These are phyloP conservation scores for Prionchulus punctatus DNA, from an alignment of 2,888 invertebrate species.

Conservation along the genomic window DNA sequence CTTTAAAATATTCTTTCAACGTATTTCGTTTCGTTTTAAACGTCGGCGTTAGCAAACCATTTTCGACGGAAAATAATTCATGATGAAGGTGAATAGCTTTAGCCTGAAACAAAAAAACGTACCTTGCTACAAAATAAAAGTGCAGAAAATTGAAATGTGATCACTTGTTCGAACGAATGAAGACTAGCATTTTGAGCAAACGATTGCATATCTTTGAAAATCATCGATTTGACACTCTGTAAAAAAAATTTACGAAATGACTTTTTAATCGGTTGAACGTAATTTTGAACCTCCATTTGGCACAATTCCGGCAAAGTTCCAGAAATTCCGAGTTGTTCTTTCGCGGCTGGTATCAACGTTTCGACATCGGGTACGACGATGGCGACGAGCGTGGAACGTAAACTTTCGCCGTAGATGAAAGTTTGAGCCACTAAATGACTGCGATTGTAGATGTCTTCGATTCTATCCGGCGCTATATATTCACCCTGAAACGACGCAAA, in stretches of 20 bases:
- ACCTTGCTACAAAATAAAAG: no score
- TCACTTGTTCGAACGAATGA: constrained; percentile 88
- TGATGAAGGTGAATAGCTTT: no score
- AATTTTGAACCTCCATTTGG: not conserved
- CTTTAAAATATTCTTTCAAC: no score
- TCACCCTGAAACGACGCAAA: no score
- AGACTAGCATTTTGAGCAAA: constrained; percentile 77
- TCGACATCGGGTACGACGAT: constrained; percentile 72
- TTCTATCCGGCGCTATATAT: constrained; percentile 98
- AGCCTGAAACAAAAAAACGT: no score
- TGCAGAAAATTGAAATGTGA: no score
- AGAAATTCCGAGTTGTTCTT: not conserved
- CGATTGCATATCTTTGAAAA: constrained; percentile 68
- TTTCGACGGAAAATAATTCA: no score
- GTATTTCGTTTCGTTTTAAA: no score
- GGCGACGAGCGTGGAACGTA: constrained; percentile 78
- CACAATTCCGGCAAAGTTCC: constrained; percentile 2
- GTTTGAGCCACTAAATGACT: constrained; percentile 88
- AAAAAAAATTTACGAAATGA: no score
- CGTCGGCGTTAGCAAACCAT: no score
- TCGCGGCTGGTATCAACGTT: constrained; percentile 10
- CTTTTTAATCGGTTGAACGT: no score
- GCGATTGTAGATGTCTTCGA: constrained; percentile 81
- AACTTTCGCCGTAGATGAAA: constrained; percentile 87
- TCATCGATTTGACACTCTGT: constrained; percentile 58